Percentiles rank a stretch among this genome's conserved stretches.
Conservation (phyloP, 2,797 vertebrate species). For the Hirundo rustica region DNA sequence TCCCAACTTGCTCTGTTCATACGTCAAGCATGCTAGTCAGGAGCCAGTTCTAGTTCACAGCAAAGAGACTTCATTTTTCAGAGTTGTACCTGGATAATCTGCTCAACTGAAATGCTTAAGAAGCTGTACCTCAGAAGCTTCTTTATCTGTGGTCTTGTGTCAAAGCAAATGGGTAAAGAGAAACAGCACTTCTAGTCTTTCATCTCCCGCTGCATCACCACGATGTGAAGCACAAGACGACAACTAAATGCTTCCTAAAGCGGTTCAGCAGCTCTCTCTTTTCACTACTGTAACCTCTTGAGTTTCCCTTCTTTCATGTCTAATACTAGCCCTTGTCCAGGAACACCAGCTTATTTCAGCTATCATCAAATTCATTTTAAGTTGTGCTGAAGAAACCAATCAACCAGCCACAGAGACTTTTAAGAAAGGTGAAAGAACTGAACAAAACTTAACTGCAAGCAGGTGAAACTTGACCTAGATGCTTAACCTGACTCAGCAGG, state of each 20-base stretch:
- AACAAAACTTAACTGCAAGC: background rate
- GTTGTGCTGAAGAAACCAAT: background rate
- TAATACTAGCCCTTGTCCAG: background rate
- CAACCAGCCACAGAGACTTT: background rate
- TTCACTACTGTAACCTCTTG: background rate
- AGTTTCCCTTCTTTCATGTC: background rate
- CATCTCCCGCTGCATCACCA: background rate
- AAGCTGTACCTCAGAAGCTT: background rate
- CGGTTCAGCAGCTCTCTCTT: background rate
- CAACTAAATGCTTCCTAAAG: background rate
- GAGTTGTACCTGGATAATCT: background rate
- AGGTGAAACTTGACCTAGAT: background rate
- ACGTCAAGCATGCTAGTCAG: background rate
- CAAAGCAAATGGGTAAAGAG: background rate
- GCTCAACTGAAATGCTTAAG: background rate
- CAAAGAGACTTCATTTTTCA: background rate
- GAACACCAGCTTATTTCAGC: background rate
- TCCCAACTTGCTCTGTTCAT: background rate
- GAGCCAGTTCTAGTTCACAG: background rate
- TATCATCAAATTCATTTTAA: background rate
- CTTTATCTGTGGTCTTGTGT: background rate
- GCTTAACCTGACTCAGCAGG: background rate
- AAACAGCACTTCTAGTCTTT: background rate
- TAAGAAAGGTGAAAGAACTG: background rate
- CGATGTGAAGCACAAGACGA: background rate